Conservation (phyloP, 2,797 vertebrate genomes). For the Bothrops alternatus region DNA sequence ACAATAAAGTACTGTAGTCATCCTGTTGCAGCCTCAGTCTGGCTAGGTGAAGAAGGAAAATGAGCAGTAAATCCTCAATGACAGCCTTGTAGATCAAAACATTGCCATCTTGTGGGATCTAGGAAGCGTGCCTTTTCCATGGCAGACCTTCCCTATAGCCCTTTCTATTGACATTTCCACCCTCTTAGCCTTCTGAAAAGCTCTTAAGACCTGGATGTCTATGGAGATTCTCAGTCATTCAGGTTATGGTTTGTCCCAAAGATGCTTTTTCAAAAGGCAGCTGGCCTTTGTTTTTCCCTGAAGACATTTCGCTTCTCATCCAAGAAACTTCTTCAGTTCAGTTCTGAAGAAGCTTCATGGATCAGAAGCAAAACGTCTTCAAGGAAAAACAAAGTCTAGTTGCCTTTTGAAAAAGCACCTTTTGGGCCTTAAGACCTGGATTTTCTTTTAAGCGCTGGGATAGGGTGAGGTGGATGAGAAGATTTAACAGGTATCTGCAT, state of each 20-base stretch:
- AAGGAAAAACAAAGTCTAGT: neutral
- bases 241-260: neutral
- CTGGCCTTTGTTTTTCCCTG: neutral
- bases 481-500: neutral
- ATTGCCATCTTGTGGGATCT: neutral
- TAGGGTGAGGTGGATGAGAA: neutral
- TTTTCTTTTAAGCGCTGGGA: neutral
- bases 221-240: neutral
- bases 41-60: neutral
- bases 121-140: neutral
- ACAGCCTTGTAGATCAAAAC: neutral
- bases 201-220: neutral
- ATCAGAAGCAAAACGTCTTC: neutral
- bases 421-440: neutral
- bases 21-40: neutral
- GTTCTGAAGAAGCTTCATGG: neutral
- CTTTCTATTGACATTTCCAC: neutral
- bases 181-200: neutral
- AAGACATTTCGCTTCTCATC: neutral
- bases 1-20: neutral
- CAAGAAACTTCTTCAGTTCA: neutral
- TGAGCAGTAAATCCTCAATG: neutral
- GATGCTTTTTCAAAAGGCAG: neutral
- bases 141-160: neutral
- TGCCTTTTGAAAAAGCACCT: neutral